A percentile compares a stretch with the other conserved stretches of the same genome.
Evolutionary conservation across 2,113 vertebrate species (phyloP).

Genomic region (Ornithorhynchus anatinus): DNA sequence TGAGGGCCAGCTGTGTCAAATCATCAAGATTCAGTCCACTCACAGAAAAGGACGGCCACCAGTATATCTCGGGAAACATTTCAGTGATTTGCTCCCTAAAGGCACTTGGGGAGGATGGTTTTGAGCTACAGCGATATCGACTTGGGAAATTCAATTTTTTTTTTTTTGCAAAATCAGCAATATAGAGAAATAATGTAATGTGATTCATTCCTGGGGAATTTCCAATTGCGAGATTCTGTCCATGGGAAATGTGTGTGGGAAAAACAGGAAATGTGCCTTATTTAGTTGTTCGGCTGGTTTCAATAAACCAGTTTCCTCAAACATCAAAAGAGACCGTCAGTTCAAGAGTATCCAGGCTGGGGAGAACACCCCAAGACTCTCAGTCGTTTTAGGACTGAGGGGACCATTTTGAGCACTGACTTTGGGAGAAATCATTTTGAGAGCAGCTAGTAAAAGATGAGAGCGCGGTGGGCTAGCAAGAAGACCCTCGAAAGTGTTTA

Average conservation of each 20-base stretch:
- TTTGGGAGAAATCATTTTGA: background rate
- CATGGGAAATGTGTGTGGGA: constrained; percentile 27
- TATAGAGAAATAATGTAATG: constrained; percentile 43
- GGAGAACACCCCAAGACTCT: constrained; percentile 1
- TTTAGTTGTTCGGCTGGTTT: constrained; percentile 15
- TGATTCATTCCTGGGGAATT: constrained; percentile 41
- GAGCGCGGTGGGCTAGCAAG: background rate
- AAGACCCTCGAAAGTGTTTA: background rate
- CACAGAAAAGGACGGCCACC: too few species aligned
- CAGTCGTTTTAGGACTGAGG: background rate
- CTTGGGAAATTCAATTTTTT: constrained; percentile 50
- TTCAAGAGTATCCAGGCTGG: constrained; percentile 16
- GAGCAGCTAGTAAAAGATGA: background rate
- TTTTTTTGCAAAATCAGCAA: constrained; percentile 47
- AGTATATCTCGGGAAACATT: constrained; percentile 25
- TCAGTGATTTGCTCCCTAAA: constrained; percentile 17
- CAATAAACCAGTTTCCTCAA: constrained; percentile 23
- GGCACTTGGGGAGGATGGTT: constrained; percentile 25
- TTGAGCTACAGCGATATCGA: constrained; percentile 28
- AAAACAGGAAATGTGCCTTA: constrained; percentile 17
- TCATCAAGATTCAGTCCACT: too few species aligned
- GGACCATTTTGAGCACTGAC: background rate
- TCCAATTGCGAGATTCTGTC: constrained; percentile 30
- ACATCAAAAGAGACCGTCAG: background rate
- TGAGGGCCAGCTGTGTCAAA: too few species aligned